Conservation (phyloP, 2,797 vertebrate species). For the Sebastes steindachneri region DNA sequence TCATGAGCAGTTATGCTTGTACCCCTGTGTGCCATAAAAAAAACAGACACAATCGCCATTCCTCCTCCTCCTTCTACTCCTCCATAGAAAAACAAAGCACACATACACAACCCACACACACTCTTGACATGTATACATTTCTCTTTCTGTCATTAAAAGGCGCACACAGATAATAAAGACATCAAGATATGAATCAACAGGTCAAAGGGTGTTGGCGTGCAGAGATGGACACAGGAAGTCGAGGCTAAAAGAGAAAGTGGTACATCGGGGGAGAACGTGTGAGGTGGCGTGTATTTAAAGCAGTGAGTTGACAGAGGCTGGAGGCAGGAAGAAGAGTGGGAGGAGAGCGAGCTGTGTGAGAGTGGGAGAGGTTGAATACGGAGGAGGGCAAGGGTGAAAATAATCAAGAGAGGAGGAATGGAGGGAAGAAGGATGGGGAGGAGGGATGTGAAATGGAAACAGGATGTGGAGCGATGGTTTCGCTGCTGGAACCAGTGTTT, state of each 20-base stretch:
- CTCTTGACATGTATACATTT: conserved; percentile 5
- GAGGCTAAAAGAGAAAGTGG: conserved; percentile 5
- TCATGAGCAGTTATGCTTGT: conserved; percentile 52
- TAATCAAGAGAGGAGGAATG: conserved; percentile 64
- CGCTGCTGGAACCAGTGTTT: conserved; percentile 42
- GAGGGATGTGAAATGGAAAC: conserved; percentile 30
- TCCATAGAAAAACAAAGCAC: conserved; percentile 49
- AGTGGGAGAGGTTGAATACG: conserved; percentile 63
- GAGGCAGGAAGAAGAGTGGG: conserved; percentile 70
- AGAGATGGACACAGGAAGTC: conserved; percentile 23
- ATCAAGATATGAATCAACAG: conserved; percentile 16
- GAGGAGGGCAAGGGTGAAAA: conserved; percentile 75
- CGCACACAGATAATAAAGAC: not conserved
- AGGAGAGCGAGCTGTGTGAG: conserved; percentile 62
- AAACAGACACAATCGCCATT: conserved; percentile 15
- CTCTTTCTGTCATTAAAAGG: conserved; percentile 30
- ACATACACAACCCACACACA: conserved; percentile 52
- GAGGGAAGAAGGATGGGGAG: conserved; percentile 22
- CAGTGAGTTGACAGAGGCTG: conserved; percentile 49
- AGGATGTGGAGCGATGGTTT: conserved; percentile 6
- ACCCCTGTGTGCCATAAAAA: conserved; percentile 31
- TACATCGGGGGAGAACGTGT: conserved; percentile 34
- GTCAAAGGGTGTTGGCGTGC: not conserved
- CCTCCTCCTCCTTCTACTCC: conserved; percentile 37
- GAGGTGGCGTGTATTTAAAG: conserved; percentile 66